phyloP scores from a whole-genome alignment of 1,140 invertebrate species.

The Atta texana region DNA sequence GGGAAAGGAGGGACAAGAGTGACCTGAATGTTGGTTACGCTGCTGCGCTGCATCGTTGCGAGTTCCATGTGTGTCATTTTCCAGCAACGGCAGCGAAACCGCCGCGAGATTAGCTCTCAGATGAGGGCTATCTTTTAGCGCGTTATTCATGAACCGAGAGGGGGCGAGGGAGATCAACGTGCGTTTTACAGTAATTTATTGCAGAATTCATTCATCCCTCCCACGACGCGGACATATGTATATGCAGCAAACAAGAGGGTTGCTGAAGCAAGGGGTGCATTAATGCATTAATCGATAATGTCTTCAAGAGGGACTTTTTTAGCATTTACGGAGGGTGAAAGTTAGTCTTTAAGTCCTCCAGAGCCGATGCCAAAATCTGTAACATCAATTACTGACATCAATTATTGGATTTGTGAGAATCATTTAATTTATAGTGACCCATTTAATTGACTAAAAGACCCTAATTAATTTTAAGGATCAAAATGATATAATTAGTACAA shows the following conservation, averaged over 20 bases:
- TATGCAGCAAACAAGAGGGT: not conserved
- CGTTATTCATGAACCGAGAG: constrained; percentile 23
- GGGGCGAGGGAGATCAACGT: not conserved
- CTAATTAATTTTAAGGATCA: too few relatives aligned
- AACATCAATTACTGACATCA: too few relatives aligned
- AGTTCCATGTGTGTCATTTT: constrained; percentile 27
- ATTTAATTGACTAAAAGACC: too few relatives aligned
- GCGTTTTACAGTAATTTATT: constrained; percentile 27
- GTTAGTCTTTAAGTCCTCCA: not conserved
- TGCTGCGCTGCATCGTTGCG: not conserved
- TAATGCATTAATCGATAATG: not conserved
- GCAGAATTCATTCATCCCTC: not conserved
- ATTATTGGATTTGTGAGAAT: too few relatives aligned
- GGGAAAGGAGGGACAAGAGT: not conserved
- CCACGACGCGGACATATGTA: not conserved
- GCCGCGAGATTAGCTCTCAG: constrained; percentile 29
- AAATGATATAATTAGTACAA: too few relatives aligned
- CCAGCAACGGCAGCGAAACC: constrained; percentile 18
- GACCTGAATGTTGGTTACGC: constrained; percentile 39
- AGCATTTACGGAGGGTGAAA: not conserved
- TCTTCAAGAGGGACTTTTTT: not conserved
- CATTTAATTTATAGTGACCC: too few relatives aligned
- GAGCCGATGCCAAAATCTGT: too few relatives aligned
- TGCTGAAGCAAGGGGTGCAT: not conserved
- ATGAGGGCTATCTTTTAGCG: constrained; percentile 23